Evolutionary conservation across 2,888 invertebrate genomes (phyloP).

Genomic region (Pinctada fucata): DNA sequence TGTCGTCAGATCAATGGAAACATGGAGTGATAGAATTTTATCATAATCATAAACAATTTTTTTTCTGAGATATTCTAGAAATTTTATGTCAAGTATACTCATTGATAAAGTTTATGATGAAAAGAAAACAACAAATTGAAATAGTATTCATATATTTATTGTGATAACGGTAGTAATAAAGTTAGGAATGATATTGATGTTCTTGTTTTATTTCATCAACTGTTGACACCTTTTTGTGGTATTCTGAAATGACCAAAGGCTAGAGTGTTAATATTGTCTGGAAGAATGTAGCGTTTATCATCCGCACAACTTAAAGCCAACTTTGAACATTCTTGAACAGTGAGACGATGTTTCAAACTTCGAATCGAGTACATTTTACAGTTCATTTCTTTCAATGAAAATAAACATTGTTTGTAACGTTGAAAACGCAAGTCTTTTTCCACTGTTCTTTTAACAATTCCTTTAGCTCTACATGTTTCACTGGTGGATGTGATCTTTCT

Average conservation of each 20-base stretch:
- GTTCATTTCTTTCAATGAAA: not conserved
- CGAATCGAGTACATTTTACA: not conserved
- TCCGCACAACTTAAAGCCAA: not conserved
- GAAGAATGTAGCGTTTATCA: not conserved
- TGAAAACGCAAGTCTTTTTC: not conserved
- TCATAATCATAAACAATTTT: too few species aligned
- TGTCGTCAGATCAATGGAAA: too few species aligned
- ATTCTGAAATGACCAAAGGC: not conserved
- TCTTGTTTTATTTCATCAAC: not conserved
- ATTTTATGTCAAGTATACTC: too few species aligned
- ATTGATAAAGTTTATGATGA: too few species aligned
- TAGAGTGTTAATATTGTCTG: not conserved
- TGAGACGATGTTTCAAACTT: not conserved
- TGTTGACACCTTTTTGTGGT: not conserved
- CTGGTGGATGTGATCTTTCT: too few species aligned
- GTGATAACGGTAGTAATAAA: not conserved
- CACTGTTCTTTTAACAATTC: not conserved
- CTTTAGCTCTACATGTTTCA: too few species aligned
- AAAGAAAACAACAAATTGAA: not conserved
- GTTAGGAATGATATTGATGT: not conserved
- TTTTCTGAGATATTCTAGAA: too few species aligned
- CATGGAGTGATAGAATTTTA: too few species aligned
- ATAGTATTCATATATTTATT: not conserved
- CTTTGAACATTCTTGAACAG: not conserved
- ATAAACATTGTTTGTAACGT: not conserved